These are phyloP conservation scores for Enteromius radiatus DNA, from an alignment of 2,797 vertebrate genomes.

Conservation along the genomic window DNA sequence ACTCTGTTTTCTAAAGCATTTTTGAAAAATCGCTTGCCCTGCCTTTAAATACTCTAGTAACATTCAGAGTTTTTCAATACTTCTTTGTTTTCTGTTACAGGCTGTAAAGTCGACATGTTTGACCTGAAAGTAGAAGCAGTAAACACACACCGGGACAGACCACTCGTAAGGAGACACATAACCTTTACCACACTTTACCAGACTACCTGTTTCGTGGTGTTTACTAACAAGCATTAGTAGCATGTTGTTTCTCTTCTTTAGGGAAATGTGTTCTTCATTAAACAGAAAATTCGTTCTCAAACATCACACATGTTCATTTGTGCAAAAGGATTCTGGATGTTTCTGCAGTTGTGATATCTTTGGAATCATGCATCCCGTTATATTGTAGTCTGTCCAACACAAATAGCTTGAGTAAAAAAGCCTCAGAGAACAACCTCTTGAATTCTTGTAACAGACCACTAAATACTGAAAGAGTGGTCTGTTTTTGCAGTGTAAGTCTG, in stretches of 20 bases:
- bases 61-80: too few relatives aligned
- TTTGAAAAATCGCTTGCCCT: too few relatives aligned
- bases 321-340: background rate
- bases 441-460: background rate
- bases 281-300: too few relatives aligned
- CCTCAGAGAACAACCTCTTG: background rate
- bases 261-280: background rate
- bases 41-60: background rate
- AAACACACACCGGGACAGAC: conserved; percentile 89
- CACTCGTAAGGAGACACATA: conserved; percentile 77
- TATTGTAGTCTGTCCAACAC: background rate
- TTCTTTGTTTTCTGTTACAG: conserved; percentile 66
- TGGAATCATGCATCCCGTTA: background rate
- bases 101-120: conserved; percentile 93
- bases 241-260: background rate
- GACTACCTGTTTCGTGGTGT: background rate
- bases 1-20: too few relatives aligned
- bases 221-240: background rate
- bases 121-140: conserved; percentile 90
- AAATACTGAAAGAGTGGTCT: background rate
- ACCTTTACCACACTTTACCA: background rate
- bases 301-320: background rate
- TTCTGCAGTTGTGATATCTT: background rate
- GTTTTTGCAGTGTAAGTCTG: background rate
- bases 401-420: background rate